Conservation (phyloP, 1,140 invertebrate genomes). For the Aculops lycopersici region DNA sequence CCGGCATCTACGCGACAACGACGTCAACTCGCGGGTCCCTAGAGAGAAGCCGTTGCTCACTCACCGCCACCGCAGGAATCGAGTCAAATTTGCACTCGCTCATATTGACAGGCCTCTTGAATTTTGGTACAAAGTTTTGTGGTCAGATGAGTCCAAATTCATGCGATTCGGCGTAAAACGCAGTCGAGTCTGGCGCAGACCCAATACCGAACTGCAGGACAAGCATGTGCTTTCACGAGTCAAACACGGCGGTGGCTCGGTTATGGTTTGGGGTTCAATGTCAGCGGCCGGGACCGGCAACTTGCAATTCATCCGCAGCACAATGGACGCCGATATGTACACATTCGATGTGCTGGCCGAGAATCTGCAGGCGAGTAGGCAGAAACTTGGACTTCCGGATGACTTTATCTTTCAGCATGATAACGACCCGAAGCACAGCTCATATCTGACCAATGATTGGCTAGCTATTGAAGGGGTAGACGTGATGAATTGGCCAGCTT, state of each 20-base stretch:
- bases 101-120: conserved; percentile 2
- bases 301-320: conserved; percentile 1
- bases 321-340: conserved; percentile 2
- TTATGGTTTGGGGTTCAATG: conserved; percentile 7
- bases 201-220: neutral
- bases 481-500: too few species aligned
- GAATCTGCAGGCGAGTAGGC: conserved; percentile 9
- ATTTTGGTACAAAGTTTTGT: conserved; percentile 5
- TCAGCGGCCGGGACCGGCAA: neutral
- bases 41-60: conserved; percentile 1
- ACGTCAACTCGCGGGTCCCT: conserved; percentile 1
- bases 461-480: neutral
- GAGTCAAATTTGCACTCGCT: neutral
- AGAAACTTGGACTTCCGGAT: conserved; percentile 7
- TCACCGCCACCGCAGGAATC: neutral
- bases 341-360: conserved; percentile 6
- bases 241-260: conserved; percentile 4
- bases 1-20: neutral
- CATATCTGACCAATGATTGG: neutral
- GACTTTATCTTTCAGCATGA: conserved; percentile 12
- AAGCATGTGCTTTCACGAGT: conserved; percentile 1
- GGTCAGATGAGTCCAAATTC: conserved; percentile 5
- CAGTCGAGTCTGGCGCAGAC: conserved; percentile 1
- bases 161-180: conserved; percentile 1
- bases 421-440: conserved; percentile 12